Conservation (phyloP, 2,113 vertebrate genomes). For the Tretioscincus oriximinensis region DNA sequence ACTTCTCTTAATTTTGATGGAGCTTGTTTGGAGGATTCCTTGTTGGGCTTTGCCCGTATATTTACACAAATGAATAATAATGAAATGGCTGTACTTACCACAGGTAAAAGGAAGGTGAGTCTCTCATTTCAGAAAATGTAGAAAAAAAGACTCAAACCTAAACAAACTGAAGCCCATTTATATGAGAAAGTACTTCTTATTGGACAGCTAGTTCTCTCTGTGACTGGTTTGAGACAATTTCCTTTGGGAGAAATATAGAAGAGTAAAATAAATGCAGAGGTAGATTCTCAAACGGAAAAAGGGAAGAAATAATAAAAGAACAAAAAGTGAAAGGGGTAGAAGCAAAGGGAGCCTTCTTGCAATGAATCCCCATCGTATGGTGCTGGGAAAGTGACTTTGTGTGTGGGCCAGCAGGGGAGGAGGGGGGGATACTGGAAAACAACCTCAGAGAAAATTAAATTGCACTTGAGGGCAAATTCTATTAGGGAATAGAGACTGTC, state of each 20-base stretch:
- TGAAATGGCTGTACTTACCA: conserved; percentile 67
- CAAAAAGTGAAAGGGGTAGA: not conserved
- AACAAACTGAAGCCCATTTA: not conserved
- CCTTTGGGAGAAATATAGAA: not conserved
- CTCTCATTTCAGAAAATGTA: conserved; percentile 32
- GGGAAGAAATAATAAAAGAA: not conserved
- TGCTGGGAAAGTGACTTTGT: conserved; percentile 59
- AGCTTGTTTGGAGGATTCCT: not conserved
- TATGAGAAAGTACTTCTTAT: not conserved
- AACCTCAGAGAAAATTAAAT: conserved; percentile 91
- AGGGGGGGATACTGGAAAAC: conserved; percentile 65
- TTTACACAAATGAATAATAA: conserved; percentile 15
- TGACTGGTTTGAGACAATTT: not conserved
- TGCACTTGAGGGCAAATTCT: conserved; percentile 97
- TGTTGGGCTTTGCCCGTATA: not conserved
- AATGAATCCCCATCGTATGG: conserved; percentile 45
- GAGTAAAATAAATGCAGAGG: not conserved
- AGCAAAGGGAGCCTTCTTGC: not conserved
- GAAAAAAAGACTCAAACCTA: conserved; percentile 16
- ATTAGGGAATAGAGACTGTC: conserved; percentile 92
- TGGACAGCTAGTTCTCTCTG: not conserved
- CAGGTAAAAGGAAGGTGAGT: conserved; percentile 32
- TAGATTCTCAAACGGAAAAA: not conserved
- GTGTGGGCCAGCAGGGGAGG: conserved; percentile 50
- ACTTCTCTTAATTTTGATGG: not conserved